Evolutionary conservation across 2,888 invertebrate genomes (phyloP).

Genomic region (Leptopilina drosophilae): DNA sequence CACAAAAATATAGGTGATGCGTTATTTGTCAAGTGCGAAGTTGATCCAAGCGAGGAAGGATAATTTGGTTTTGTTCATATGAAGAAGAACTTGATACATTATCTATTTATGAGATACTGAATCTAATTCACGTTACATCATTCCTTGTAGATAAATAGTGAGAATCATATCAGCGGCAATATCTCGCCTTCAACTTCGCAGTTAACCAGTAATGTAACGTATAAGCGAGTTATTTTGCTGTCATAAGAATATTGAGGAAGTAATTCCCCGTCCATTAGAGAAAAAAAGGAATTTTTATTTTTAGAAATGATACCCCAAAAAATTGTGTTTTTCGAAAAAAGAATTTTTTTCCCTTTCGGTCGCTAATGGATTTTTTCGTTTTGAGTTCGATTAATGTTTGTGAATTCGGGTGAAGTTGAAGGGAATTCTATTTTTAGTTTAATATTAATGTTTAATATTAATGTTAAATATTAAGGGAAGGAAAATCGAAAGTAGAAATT

Average conservation of each 20-base stretch:
- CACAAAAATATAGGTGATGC: constrained; percentile 5
- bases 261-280: background rate
- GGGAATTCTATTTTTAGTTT: no score
- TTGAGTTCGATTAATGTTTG: no score
- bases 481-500: no score
- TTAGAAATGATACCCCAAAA: background rate
- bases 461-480: no score
- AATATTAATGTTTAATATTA: no score
- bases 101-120: constrained; percentile 31
- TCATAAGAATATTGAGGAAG: constrained; percentile 28
- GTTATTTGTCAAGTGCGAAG: constrained; percentile 28
- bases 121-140: constrained; percentile 42
- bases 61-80: background rate
- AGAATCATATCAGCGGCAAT: constrained; percentile 29
- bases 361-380: no score
- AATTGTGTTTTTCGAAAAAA: background rate
- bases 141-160: constrained; percentile 24
- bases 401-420: no score
- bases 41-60: constrained; percentile 26
- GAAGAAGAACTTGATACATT: constrained; percentile 28
- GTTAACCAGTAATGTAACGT: constrained; percentile 17
- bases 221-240: constrained; percentile 17
- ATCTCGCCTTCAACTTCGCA: constrained; percentile 37
- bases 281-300: background rate
- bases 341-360: no score